Percentiles rank a stretch among this genome's conserved stretches.
Evolutionary conservation across 2,797 vertebrate species (phyloP).

Genomic region (Sardinella longiceps): DNA sequence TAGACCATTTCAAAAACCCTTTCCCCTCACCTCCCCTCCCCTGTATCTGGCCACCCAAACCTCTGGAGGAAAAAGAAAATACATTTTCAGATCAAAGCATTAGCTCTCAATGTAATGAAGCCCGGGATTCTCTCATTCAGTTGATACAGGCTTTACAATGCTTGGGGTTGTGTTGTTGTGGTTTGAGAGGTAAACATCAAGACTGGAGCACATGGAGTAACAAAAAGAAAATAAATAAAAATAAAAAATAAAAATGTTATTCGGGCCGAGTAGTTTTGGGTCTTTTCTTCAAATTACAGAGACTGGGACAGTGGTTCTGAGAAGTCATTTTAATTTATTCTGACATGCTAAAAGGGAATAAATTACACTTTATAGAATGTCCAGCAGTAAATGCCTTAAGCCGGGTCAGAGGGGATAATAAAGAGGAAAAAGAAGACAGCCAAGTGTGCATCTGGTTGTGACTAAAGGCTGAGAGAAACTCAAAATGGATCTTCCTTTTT

Average conservation of each 20-base stretch:
- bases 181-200: slow-evolving; percentile 30
- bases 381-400: slow-evolving; percentile 77
- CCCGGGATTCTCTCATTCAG: slow-evolving; percentile 22
- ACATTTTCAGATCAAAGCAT: slow-evolving; percentile 20
- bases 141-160: slow-evolving; percentile 23
- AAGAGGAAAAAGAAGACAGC: slow-evolving; percentile 38
- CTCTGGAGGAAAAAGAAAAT: slow-evolving; percentile 1
- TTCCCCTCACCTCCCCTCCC: no score
- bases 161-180: slow-evolving; percentile 33
- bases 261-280: neutral
- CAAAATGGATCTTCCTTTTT: slow-evolving; percentile 58
- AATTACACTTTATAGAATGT: slow-evolving; percentile 84
- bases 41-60: slow-evolving; percentile 32
- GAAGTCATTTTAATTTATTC: slow-evolving; percentile 72
- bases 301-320: slow-evolving; percentile 62
- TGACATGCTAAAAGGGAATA: slow-evolving; percentile 88
- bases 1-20: slow-evolving; percentile 41
- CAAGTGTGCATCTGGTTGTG: slow-evolving; percentile 60
- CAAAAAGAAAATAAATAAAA: slow-evolving; percentile 16
- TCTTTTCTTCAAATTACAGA: slow-evolving; percentile 57
- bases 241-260: neutral
- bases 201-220: slow-evolving; percentile 31
- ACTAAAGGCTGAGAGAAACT: slow-evolving; percentile 68
- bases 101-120: neutral
- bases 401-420: slow-evolving; percentile 73